Base-by-base conservation (phyloP, 2,113 vertebrate species). In the Coracopsis vasa region DNA sequence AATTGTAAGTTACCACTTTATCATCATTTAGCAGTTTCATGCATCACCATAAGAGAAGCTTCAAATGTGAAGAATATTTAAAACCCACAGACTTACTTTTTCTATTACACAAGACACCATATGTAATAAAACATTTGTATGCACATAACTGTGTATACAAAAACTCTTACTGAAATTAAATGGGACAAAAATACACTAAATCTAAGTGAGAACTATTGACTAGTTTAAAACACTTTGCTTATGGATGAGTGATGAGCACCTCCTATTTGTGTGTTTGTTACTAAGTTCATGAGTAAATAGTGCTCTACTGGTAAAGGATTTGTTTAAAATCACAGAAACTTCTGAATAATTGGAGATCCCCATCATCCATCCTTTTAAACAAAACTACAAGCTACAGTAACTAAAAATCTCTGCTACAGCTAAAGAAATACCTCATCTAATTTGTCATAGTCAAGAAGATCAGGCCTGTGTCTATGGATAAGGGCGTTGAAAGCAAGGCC, bases 311-410 rank as follows among this genome's bases (percentile, higher is more conserved):
- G 10, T 44, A 86, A 72, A 88, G 21, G 16, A 66, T 41, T 70
- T 47, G 33, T 77, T 88, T 80, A 82, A 83, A 90, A 90, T 73
- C 45, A 79, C 9, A 80, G 41, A 44, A 88, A 11, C 28, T 78
- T 80, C 67, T 50, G 35, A 84, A 54, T 58, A 66, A 66, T 16
- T 80, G 75, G 81, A 93, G 58, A 81, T 80, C 60, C 70, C 67
- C 75, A 96, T 95, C 69, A 95, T 77, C 33, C 95, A 92, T 92
- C 98, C 98, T 98, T 98, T 98, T 90, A 98, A 88, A 96, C 90
- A 97, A 73, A 97, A 80, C 94, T 96, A 97, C 80, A 94, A 97
- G 89, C 73, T 54, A 82, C 24, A 83, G 21, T 70, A 89, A 92
- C 77, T 89, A 95, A 85, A 94, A 72, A 35, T 61, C 58, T 90